Base-by-base conservation (phyloP, 2,113 vertebrate species). In the Podarcis raffonei region DNA sequence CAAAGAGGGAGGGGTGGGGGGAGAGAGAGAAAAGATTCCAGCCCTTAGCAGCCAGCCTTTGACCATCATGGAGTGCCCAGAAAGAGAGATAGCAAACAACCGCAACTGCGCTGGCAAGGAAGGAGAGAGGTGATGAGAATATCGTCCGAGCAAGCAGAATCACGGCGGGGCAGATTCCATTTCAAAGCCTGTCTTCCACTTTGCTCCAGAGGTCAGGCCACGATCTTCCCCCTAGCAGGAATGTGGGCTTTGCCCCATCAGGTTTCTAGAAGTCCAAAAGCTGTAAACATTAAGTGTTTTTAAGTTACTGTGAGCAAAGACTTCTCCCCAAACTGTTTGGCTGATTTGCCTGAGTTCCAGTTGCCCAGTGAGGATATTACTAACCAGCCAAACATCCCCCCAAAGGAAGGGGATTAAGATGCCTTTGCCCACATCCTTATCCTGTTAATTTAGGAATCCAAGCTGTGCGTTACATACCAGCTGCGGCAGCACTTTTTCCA, bases 401-500 rank as follows among this genome's bases (percentile, higher is more conserved):
- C 0, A 0, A 27, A 30, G 37, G 42, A 76, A 39, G 3, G 65
- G 76, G 23, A 71, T 42, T 15, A 75, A 79, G 37, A 48, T 68
- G 71, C 89, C 53, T 39, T 48, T 68, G 74, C 42, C 32, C 32
- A 0, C 42, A 2, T 25, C 86, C 37, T 27, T 2, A 1, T 25
- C 30, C 65, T 68, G 22, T 20, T 62, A 62, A 4, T 16, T 23
- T 12, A 80, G 65, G 27, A 66, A 65, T 79, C 16, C 7, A 66
- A 5, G 2, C 0, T 39, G 69, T 15, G 23, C 16, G 83, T 11
- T 42, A 89, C 96, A 0, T 87, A 98, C 97, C 97, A 98, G 89
- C 94, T 98, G 97, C 0, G 97, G 97, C 65, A 98, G 92, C 88
- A 97, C 96, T 18, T 98, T 98, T 93, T 98, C 97, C 90, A 98